Evolutionary conservation across 2,888 invertebrate species (phyloP), one percentile per base, ranked within the genome.

Genomic region (Allophyes oxyacanthae): DNA sequence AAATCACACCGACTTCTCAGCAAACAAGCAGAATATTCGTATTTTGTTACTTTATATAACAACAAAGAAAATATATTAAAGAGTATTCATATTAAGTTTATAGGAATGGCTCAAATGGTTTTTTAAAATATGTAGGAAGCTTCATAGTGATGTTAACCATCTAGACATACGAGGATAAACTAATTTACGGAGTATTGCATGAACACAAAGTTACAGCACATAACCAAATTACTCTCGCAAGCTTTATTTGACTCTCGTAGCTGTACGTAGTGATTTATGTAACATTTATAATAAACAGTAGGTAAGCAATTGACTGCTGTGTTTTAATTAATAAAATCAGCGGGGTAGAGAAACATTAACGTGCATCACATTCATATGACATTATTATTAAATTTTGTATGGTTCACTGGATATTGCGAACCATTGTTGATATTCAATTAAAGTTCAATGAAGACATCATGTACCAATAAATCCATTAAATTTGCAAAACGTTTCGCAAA

Each of bases 401-500:
- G 72, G 72, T 77, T 82, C 77, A 78, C 66, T 77, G 79, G 61
- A 75, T 72, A 77, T 67, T 66, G 76, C 73, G 69, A 76, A 75
- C 62, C 62, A 72, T 77, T 77, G 73, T 76, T 72, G 60, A 78
- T 78, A 79, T 80, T 74, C 72, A 84, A 85, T 87, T 84, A 84
- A 82, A 81, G 63, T 78, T 79, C 75, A 82, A 83, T 84, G 75
- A 78, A 85, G 77, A 82, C 76, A 79, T 83, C 64, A 81, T 80
- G 82, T 77, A 69, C 75, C 77, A 75, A 84, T 79, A 77, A 79
- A 83, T 72, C 69, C 74, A 81, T 81, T 73, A 78, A 76, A 75
- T 70, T 77, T 77, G 64, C 67, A 71, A 63, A 64, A 54, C 65
- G 56, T 54, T 63, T 52, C 45, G 69, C 61, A 75, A 79, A 81